Evolutionary conservation across 2,888 invertebrate species (phyloP).

Genomic region (Tenthredo mesomela): DNA sequence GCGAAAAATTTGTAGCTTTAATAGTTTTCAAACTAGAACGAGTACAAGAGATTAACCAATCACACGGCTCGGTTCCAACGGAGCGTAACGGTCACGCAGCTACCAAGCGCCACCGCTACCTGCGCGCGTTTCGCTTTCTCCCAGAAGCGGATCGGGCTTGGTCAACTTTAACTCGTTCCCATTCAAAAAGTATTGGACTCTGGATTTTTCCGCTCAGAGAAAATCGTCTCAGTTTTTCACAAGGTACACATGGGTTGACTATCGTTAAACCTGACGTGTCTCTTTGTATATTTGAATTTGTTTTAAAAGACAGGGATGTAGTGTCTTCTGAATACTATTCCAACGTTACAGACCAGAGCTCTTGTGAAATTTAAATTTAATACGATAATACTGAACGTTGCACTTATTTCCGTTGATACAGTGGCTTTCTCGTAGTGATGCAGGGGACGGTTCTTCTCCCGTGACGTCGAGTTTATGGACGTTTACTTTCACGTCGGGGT

Average conservation of each 20-base stretch:
- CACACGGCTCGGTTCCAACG: not conserved
- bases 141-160: not conserved
- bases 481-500: conserved; percentile 59
- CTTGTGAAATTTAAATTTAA: not conserved
- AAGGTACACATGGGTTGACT: not conserved
- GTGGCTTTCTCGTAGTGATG: not conserved
- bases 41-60: not conserved
- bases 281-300: not conserved
- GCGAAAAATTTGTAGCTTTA: not conserved
- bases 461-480: conserved; percentile 56
- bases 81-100: not conserved
- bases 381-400: not conserved
- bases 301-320: not conserved
- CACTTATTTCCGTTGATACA: not conserved
- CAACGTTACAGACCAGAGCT: not conserved
- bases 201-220: not conserved
- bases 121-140: not conserved
- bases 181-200: not conserved
- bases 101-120: not conserved
- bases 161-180: not conserved
- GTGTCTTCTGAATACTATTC: not conserved
- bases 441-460: conserved; percentile 52
- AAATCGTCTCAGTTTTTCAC: conserved; percentile 2
- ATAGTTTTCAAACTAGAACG: not conserved
- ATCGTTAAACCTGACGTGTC: not conserved